Conservation (phyloP, 23 tunicate genomes). For the Styela clava region DNA sequence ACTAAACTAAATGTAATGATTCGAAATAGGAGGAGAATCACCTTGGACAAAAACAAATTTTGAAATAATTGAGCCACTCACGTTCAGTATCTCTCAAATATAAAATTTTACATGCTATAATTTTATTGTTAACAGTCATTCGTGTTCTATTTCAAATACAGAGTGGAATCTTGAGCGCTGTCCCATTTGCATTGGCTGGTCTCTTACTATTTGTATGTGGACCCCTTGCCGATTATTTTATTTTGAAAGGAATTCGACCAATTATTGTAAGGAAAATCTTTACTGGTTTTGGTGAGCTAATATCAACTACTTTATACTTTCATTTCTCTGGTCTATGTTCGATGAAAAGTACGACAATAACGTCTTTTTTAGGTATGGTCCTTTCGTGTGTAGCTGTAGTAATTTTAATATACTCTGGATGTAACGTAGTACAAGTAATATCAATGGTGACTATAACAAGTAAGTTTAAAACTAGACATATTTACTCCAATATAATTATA, state of each 20-base stretch:
- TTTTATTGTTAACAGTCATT: no score
- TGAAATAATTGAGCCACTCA: no score
- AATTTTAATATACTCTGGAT: background rate
- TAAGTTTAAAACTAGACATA: no score
- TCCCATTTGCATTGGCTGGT: background rate
- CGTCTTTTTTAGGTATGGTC: background rate
- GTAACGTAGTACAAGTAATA: background rate
- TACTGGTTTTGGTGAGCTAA: slow-evolving; percentile 5
- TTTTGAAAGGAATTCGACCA: background rate
- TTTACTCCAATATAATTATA: no score
- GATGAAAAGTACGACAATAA: no score
- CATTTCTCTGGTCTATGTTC: no score
- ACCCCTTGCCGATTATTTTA: slow-evolving; percentile 14
- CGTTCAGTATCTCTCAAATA: no score
- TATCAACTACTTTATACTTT: no score
- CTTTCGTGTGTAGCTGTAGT: background rate
- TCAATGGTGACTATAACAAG: background rate
- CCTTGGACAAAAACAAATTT: no score
- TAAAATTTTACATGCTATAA: no score
- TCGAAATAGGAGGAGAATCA: no score
- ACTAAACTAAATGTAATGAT: no score
- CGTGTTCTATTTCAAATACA: background rate
- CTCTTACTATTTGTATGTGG: slow-evolving; percentile 1
- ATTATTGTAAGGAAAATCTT: slow-evolving; percentile 15
- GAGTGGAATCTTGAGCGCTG: slow-evolving; percentile 22